Conservation (phyloP, 2,888 invertebrate genomes). For the Tuberolachnus salignus region DNA sequence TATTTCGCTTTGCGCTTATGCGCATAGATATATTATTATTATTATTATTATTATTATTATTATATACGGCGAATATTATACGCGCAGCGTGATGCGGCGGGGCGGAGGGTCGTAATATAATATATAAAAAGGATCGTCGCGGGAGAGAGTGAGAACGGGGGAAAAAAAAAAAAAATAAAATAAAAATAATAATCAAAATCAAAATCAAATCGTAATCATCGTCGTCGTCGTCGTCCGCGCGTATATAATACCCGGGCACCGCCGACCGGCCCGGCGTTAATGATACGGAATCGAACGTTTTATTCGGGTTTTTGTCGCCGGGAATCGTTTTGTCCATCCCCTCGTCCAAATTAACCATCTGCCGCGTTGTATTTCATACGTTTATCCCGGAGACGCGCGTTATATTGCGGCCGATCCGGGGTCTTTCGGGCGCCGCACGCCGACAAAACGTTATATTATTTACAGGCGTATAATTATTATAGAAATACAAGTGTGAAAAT, state of each 20-base stretch:
- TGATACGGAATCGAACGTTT: constrained; percentile 55
- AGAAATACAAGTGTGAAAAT: not conserved
- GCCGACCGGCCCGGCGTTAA: constrained; percentile 35
- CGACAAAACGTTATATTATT: constrained; percentile 1
- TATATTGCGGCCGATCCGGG: constrained; percentile 8
- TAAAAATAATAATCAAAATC: constrained; percentile 22
- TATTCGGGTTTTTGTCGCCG: constrained; percentile 28
- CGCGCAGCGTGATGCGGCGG: not conserved
- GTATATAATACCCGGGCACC: not conserved
- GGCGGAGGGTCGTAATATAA: constrained; percentile 22
- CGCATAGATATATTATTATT: no score
- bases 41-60: no score
- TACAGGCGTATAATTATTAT: not conserved
- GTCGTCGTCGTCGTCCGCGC: not conserved
- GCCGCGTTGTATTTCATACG: constrained; percentile 24
- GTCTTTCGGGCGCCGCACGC: constrained; percentile 8
- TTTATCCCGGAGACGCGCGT: no score
- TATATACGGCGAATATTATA: not conserved
- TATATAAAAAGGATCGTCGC: constrained; percentile 31
- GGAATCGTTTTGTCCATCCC: constrained; percentile 22
- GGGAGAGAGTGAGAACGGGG: not conserved
- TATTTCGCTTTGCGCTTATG: no score
- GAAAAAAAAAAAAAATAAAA: constrained; percentile 14
- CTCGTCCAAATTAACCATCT: constrained; percentile 24
- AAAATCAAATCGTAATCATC: constrained; percentile 12